Conservation (phyloP, 2,797 vertebrate species). For the Rhabdomys pumilio region DNA sequence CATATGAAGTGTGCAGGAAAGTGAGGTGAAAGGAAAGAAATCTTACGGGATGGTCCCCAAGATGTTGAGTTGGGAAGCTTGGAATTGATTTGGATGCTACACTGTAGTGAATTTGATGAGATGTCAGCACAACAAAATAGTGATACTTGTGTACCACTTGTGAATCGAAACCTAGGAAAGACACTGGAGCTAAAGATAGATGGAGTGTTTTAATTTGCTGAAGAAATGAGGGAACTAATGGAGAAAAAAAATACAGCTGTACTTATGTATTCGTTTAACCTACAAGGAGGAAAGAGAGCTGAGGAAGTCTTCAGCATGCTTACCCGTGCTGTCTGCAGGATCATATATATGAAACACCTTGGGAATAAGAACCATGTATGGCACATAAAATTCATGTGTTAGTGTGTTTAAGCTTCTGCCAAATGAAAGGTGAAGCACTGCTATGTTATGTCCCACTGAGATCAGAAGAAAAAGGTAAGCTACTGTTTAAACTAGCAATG, state of each 20-base stretch:
- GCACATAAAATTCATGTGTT: conserved; percentile 16
- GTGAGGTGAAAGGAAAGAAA: background rate
- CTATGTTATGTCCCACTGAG: conserved; percentile 7
- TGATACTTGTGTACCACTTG: conserved; percentile 5
- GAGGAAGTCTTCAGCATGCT: background rate
- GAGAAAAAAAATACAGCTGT: background rate
- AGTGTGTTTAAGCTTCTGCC: conserved; percentile 1
- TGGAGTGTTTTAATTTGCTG: conserved; percentile 13
- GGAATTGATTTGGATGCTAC: background rate
- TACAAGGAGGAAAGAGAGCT: background rate
- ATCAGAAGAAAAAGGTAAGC: background rate
- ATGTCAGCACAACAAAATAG: background rate
- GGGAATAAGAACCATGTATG: background rate
- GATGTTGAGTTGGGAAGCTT: background rate
- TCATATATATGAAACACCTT: background rate
- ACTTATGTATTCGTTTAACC: background rate
- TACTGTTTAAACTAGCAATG: conserved; percentile 34
- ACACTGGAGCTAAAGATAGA: background rate
- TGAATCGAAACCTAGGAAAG: conserved; percentile 17
- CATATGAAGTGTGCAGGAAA: background rate
- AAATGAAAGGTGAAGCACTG: background rate
- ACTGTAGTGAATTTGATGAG: background rate
- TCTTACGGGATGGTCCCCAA: background rate
- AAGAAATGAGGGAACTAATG: conserved; percentile 13
- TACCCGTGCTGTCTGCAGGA: background rate